Conservation (phyloP, 2,113 vertebrate genomes). For the Passer domesticus region DNA sequence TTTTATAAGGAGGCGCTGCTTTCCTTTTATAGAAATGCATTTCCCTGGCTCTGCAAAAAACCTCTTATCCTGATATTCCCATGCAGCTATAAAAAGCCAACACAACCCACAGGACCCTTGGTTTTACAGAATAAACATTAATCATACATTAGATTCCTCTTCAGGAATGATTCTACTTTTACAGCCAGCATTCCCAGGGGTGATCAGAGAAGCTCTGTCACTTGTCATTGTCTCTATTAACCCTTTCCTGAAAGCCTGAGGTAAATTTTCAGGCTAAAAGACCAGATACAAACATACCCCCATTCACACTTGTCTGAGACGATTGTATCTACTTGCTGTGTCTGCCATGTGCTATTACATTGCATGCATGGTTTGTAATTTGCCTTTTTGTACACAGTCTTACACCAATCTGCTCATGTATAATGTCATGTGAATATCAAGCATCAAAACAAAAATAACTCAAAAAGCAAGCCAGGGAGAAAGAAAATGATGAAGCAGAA, state of each 20-base stretch:
- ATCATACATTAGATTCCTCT: constrained; percentile 59
- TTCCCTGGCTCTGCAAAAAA: constrained; percentile 55
- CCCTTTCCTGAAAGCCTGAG: not conserved
- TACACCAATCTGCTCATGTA: not conserved
- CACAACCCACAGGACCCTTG: constrained; percentile 61
- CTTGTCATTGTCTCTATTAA: not conserved
- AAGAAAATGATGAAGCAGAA: constrained; percentile 8
- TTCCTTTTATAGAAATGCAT: constrained; percentile 77
- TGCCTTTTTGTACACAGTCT: not conserved
- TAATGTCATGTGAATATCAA: constrained; percentile 19
- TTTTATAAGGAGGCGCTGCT: constrained; percentile 42
- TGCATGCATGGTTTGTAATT: not conserved
- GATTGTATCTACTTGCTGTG: not conserved
- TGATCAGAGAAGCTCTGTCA: not conserved
- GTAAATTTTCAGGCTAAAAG: not conserved
- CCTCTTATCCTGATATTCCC: constrained; percentile 69
- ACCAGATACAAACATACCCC: not conserved
- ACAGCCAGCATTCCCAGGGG: not conserved
- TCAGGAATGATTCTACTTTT: constrained; percentile 38
- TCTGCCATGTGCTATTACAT: not conserved
- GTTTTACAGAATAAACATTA: constrained; percentile 63
- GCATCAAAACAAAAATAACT: constrained; percentile 31
- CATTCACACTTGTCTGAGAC: not conserved
- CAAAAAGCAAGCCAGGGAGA: constrained; percentile 3
- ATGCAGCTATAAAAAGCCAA: constrained; percentile 79